Base-by-base conservation (phyloP, 2,888 invertebrate genomes). In the Cybosia mesomella region DNA sequence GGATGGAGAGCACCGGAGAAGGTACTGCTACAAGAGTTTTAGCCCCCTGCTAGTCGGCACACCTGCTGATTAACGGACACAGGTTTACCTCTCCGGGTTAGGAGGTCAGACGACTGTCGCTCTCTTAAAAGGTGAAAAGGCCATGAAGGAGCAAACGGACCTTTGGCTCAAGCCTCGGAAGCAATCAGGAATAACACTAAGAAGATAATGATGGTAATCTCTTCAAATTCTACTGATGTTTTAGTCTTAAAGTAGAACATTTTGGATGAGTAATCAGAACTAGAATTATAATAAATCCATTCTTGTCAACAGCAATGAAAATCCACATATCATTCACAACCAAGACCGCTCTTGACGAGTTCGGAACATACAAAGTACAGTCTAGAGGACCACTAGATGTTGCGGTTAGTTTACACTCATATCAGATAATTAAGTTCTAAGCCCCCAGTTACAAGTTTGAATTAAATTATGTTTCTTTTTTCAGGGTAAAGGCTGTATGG, bases 1-100 rank as follows among this genome's bases (percentile, higher is more conserved):
- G 96, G 61, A 96, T 96, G 96, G 96, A 96, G 85, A 96, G 95
- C 58, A 95, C 95, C 0, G 96, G 96, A 0, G 95, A 95, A 90
- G 90, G 95, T 93, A 21, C 0, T 18, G 18, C 1, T 4, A 4
- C 15, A 49, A 49, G 4, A 49, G 4, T 49, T 18, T 7, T n/a
- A n/a, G n/a, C n/a, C n/a, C n/a, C n/a, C n/a, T n/a, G n/a, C 11
- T 13, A 10, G 3, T 36, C 36, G 11, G 36, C 13, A 36, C 13
- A 36, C 13, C 36, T 36, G 36, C 13, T 36, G 11, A 36, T 34
- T 34, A 34, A 34, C 9, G 34, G 34, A 34, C 34, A 10, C 7
- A 10, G 34, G 8, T 8, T 8, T 34, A 8, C n/a, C n/a, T n/a
- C n/a, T n/a, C n/a, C n/a, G n/a, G n/a, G n/a, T n/a, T n/a, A n/a